Base-by-base conservation (phyloP, 2,113 vertebrate genomes). In the Clinocottus analis region DNA sequence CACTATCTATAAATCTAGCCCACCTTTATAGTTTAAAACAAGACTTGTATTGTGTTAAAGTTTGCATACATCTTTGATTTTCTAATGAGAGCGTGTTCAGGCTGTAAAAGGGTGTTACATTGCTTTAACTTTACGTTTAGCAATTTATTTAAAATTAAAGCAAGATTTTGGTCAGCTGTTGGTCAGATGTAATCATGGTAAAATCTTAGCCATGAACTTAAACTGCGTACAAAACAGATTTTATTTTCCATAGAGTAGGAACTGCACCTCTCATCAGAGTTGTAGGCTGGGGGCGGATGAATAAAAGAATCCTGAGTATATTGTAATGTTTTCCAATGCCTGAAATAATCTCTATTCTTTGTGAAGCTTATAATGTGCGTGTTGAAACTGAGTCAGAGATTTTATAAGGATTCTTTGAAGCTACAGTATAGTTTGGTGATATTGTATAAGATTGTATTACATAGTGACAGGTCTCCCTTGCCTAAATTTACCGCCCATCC, bases 371-470 rank as follows among this genome's bases (percentile, higher is more conserved):
- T 64, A 64, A 58, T 61, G 45, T 68, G n/a, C 59, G 58, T 47
- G 41, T 75, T 83, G 4, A 55, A 70, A 35, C 37, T 64, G 83
- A 86, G 41, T 84, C n/a, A n/a, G n/a, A n/a, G n/a, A n/a, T n/a
- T n/a, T n/a, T n/a, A n/a, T n/a, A n/a, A n/a, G n/a, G n/a, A n/a
- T n/a, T n/a, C 58, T 65, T 84, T 79, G 5, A 61, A 59, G 41
- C 27, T 13, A 62, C 51, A 69, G 16, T 41, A 49, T 29, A 33
- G 19, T 61, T 67, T 45, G 51, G 60, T 78, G 35, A 45, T 63
- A 25, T 55, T 81, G 33, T 82, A 47, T 75, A 60, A 72, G 25
- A 68, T 82, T 78, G 59, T 25, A 63, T 70, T 41, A 21, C 3
- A 55, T n/a, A 37, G 70, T 19, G 43, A 82, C 65, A 63, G 82